phyloP scores from a whole-genome alignment of 1,140 invertebrate species.

The Hypsibius dujardini region DNA sequence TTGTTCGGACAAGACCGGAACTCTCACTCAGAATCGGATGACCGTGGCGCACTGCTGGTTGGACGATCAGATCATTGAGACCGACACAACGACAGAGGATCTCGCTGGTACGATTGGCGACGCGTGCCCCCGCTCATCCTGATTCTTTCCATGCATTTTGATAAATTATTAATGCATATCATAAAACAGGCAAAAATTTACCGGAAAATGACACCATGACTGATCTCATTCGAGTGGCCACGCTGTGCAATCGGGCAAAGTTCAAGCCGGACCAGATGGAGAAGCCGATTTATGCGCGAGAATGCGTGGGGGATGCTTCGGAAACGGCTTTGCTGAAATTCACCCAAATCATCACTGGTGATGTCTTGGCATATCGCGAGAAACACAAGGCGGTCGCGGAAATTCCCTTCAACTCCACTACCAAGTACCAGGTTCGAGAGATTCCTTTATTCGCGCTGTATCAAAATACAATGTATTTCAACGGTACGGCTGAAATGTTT shows the following conservation, averaged over 20 bases:
- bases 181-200: conserved; percentile 9
- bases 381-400: conserved; percentile 29
- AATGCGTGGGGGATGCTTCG: conserved; percentile 30
- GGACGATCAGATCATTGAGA: conserved; percentile 21
- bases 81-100: conserved; percentile 20
- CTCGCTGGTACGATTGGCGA: not conserved
- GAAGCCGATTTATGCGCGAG: conserved; percentile 24
- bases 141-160: no score
- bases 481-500: not conserved
- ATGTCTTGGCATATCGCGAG: conserved; percentile 24
- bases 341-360: conserved; percentile 28
- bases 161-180: no score
- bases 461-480: not conserved
- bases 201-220: conserved; percentile 19
- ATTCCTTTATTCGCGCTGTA: no score
- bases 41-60: conserved; percentile 18
- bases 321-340: conserved; percentile 32
- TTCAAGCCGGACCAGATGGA: conserved; percentile 27
- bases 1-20: conserved; percentile 22
- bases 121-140: no score
- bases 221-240: conserved; percentile 26
- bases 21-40: conserved; percentile 22
- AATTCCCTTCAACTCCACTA: conserved; percentile 32
- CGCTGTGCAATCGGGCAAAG: conserved; percentile 28
- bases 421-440: not conserved